A percentile compares a stretch with the other conserved stretches of the same genome.
Evolutionary conservation across 2,888 invertebrate genomes (phyloP).

Genomic region (Dynastes maya): DNA sequence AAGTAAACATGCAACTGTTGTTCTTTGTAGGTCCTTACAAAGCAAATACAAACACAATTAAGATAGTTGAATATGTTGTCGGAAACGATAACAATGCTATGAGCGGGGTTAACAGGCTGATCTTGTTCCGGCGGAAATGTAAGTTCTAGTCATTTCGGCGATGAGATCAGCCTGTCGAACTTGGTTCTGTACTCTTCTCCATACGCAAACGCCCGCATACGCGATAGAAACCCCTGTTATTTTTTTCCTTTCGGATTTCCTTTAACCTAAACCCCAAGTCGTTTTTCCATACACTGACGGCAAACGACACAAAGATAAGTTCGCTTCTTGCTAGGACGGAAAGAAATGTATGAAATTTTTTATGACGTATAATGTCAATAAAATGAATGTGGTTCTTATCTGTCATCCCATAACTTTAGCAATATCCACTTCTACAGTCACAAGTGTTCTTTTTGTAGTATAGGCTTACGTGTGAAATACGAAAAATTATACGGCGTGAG

Average conservation of each 20-base stretch:
- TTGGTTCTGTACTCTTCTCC: constrained; percentile 58
- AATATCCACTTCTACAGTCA: neutral
- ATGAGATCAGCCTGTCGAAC: constrained; percentile 72
- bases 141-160: constrained; percentile 70
- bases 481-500: too few species aligned
- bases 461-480: neutral
- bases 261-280: neutral
- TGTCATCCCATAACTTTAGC: too few species aligned
- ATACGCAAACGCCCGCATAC: constrained; percentile 17
- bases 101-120: constrained; percentile 68
- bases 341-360: constrained; percentile 2
- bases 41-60: constrained; percentile 50
- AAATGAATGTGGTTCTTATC: too few species aligned
- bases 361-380: too few species aligned
- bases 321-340: neutral
- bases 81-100: constrained; percentile 47
- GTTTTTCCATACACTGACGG: neutral
- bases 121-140: constrained; percentile 71
- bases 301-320: neutral
- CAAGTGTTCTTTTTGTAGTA: neutral
- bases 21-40: constrained; percentile 23
- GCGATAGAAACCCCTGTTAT: constrained; percentile 6
- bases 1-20: constrained; percentile 30
- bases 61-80: constrained; percentile 39
- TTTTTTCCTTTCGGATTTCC: neutral